A percentile compares a stretch with the other conserved stretches of the same genome.
Conservation (phyloP, 2,888 invertebrate genomes). For the Napeogenes sylphis region DNA sequence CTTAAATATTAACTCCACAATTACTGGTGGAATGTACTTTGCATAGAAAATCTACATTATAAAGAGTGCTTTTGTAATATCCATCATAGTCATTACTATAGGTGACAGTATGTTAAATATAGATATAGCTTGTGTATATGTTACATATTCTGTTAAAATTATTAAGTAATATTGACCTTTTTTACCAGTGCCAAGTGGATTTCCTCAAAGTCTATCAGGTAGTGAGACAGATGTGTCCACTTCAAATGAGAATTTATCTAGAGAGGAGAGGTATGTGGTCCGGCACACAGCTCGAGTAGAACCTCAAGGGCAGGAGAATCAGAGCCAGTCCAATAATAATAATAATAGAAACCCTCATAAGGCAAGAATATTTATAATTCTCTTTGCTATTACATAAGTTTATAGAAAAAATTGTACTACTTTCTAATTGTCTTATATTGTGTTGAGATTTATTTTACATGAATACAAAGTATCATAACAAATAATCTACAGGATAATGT, state of each 20-base stretch:
- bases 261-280: constrained; percentile 90
- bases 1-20: no score
- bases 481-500: constrained; percentile 53
- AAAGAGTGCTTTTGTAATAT: no score
- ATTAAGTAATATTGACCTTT: constrained; percentile 12
- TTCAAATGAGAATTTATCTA: constrained; percentile 91
- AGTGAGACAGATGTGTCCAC: constrained; percentile 94
- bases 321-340: constrained; percentile 62
- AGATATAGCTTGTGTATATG: no score
- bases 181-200: constrained; percentile 72
- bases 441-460: no score
- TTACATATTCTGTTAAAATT: neutral
- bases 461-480: neutral
- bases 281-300: constrained; percentile 90
- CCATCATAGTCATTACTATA: no score
- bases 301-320: constrained; percentile 94
- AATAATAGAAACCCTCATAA: constrained; percentile 79
- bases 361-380: constrained; percentile 47
- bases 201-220: constrained; percentile 87
- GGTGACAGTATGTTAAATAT: no score
- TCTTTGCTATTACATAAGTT: no score
- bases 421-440: no score
- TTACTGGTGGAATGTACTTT: no score
- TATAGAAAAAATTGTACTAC: no score
- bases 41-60: no score